Percentiles rank a stretch among this genome's conserved stretches.
These are phyloP conservation scores for Melanotus villosus DNA, from an alignment of 2,888 invertebrate genomes.

Conservation along the genomic window DNA sequence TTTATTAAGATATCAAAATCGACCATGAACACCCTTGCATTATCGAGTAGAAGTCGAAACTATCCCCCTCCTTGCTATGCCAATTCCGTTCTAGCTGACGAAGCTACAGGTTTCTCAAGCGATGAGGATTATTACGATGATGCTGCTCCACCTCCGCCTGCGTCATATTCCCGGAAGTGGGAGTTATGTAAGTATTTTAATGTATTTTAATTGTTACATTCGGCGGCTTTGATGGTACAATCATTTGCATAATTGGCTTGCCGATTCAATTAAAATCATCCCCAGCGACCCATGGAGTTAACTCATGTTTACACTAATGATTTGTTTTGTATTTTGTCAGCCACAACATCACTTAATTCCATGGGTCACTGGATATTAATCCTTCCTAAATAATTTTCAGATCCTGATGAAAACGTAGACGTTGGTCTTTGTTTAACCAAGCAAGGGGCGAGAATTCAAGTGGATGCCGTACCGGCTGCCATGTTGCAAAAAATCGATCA, in stretches of 20 bases:
- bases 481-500: slow-evolving; percentile 65
- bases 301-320: too few species aligned
- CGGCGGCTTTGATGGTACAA: too few species aligned
- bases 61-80: slow-evolving; percentile 46
- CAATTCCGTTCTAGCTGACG: slow-evolving; percentile 58
- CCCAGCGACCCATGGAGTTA: too few species aligned
- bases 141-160: slow-evolving; percentile 50
- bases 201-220: too few species aligned
- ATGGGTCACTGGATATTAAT: too few species aligned
- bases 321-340: too few species aligned
- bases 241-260: too few species aligned
- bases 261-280: too few species aligned
- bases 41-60: slow-evolving; percentile 42
- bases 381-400: slow-evolving; percentile 49
- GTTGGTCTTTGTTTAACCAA: slow-evolving; percentile 69
- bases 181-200: slow-evolving; percentile 63
- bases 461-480: slow-evolving; percentile 65
- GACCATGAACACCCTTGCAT: slow-evolving; percentile 65
- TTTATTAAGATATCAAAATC: slow-evolving; percentile 67
- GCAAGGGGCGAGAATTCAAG: slow-evolving; percentile 72
- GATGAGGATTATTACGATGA: slow-evolving; percentile 62
- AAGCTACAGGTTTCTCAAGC: slow-evolving; percentile 65
- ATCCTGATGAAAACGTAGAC: slow-evolving; percentile 64
- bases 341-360: too few species aligned
- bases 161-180: slow-evolving; percentile 59